Evolutionary conservation across 2,113 vertebrate genomes (phyloP).

Genomic region (Eurystomus gularis): DNA sequence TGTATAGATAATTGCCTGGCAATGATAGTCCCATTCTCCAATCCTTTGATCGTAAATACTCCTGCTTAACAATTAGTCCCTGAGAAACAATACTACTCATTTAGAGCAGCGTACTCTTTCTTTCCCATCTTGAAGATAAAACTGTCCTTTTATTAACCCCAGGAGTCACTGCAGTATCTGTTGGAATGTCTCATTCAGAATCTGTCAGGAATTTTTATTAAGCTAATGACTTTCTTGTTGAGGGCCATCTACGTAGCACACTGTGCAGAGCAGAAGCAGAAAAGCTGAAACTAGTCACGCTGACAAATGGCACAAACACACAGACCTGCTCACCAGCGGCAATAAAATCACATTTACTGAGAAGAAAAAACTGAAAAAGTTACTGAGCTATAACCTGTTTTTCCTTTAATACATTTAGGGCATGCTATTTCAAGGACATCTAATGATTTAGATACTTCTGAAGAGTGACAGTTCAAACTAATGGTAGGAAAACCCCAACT

Average conservation of each 20-base stretch:
- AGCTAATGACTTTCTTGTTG: background rate
- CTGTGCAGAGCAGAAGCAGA: background rate
- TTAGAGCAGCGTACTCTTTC: background rate
- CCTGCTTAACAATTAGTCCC: slow-evolving; percentile 39
- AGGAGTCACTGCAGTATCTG: background rate
- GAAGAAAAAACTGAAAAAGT: background rate
- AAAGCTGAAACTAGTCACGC: background rate
- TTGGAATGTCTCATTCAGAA: background rate
- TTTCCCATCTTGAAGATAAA: slow-evolving; percentile 4
- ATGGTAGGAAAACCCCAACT: background rate
- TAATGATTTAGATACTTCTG: background rate
- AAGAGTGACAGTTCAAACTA: background rate
- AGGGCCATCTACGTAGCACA: rapidly evolving
- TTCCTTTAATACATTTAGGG: background rate
- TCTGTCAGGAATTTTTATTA: background rate
- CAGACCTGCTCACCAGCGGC: background rate
- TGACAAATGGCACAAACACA: background rate
- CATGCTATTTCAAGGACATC: background rate
- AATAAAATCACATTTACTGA: background rate
- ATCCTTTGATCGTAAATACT: slow-evolving; percentile 20
- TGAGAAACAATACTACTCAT: background rate
- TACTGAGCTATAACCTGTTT: background rate
- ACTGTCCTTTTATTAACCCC: slow-evolving; percentile 9
- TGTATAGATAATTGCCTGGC: slow-evolving; percentile 53
- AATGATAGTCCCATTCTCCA: background rate